Percentiles rank a stretch among this genome's conserved stretches.
These are phyloP conservation scores for Erpobdella octoculata DNA, from an alignment of 2,888 invertebrate species.

Conservation along the genomic window DNA sequence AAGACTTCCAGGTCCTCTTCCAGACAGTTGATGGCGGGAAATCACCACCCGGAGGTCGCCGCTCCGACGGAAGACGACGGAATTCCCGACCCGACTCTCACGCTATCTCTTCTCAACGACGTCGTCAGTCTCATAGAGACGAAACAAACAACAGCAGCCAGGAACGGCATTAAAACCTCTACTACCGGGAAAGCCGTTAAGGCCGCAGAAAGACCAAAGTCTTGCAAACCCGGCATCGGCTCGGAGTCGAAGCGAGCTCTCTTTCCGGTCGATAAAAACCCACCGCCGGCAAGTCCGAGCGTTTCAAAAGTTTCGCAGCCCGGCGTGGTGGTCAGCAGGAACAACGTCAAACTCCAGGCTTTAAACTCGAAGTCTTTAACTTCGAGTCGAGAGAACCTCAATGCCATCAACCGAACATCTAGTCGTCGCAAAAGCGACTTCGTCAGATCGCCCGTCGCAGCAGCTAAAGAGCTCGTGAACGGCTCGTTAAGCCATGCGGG, in stretches of 20 bases:
- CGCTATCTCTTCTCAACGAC: not conserved
- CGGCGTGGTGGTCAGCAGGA: not conserved
- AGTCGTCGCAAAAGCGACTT: slow-evolving; percentile 6
- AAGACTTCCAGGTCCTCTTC: not conserved
- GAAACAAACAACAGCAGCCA: not conserved
- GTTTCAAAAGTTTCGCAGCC: not conserved
- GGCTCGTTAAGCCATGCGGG: not conserved
- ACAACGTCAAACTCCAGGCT: not conserved
- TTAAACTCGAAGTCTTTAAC: not conserved
- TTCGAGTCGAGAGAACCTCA: slow-evolving; percentile 4
- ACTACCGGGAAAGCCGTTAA: too few relatives aligned
- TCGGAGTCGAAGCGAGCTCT: not conserved
- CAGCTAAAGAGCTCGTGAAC: not conserved
- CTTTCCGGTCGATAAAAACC: not conserved
- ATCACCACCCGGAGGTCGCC: not conserved
- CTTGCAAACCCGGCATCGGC: not conserved
- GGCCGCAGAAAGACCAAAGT: not conserved
- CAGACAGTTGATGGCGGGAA: too few relatives aligned
- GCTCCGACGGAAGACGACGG: not conserved
- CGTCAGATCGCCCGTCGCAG: not conserved
- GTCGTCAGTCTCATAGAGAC: not conserved
- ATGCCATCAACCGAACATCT: too few relatives aligned
- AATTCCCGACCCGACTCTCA: not conserved
- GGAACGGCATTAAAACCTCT: too few relatives aligned
- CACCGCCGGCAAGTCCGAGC: not conserved